These are phyloP conservation scores for Umimayanthus chanpuru DNA, from an alignment of 92 coral and sea anemone genomes.

Conservation along the genomic window DNA sequence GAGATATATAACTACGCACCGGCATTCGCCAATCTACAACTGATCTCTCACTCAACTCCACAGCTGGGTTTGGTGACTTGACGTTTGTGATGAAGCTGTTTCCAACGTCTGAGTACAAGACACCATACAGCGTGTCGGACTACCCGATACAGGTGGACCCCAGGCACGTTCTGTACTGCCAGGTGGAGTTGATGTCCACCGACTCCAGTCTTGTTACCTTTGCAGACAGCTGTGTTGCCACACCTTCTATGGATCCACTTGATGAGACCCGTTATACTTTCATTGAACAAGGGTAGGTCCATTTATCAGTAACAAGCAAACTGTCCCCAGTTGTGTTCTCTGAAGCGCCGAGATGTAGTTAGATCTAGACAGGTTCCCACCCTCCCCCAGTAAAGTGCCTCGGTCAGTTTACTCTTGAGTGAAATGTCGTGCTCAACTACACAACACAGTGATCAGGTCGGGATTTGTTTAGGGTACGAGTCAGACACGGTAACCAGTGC, in stretches of 20 bases:
- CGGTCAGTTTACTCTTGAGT: no score
- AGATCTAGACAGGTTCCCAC: no score
- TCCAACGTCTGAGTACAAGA: slow-evolving; percentile 55
- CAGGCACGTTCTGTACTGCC: slow-evolving; percentile 64
- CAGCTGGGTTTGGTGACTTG: slow-evolving; percentile 85
- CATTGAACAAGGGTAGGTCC: slow-evolving; percentile 70
- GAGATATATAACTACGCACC: no score
- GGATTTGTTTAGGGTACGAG: background rate
- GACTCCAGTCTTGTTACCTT: slow-evolving; percentile 75
- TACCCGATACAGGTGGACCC: slow-evolving; percentile 79
- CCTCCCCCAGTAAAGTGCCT: no score
- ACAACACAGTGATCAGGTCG: background rate
- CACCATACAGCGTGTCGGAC: slow-evolving; percentile 75
- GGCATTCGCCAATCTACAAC: background rate
- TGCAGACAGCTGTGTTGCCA: slow-evolving; percentile 76
- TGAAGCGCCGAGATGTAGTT: background rate
- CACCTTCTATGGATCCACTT: slow-evolving; percentile 72
- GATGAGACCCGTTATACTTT: slow-evolving; percentile 64
- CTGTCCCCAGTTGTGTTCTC: no score
- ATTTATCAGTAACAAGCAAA: background rate
- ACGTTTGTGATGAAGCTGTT: slow-evolving; percentile 81
- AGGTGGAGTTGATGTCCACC: slow-evolving; percentile 67
- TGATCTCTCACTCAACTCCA: background rate
- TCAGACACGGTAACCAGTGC: background rate
- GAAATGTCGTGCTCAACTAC: background rate